Percentiles rank a stretch among this genome's conserved stretches.
Conservation (phyloP, 92 coral and sea anemone genomes). For the Plumapathes pennacea region DNA sequence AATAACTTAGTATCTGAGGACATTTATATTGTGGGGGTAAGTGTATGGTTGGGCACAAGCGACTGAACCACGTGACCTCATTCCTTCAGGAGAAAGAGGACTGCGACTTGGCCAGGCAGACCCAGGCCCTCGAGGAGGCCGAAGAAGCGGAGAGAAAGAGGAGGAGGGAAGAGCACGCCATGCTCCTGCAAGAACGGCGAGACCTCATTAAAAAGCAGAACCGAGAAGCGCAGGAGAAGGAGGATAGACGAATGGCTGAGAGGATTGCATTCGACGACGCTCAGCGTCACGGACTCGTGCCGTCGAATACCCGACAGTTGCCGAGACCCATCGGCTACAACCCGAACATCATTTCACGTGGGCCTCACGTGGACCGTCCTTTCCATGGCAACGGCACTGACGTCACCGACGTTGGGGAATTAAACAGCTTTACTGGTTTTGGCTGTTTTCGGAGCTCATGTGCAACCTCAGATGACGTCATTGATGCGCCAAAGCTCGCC, state of each 20-base stretch:
- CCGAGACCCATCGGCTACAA: slow-evolving; percentile 63
- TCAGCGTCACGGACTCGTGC: slow-evolving; percentile 65
- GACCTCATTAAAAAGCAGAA: slow-evolving; percentile 69
- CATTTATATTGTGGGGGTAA: no score
- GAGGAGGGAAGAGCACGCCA: slow-evolving; percentile 53
- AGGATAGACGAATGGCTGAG: slow-evolving; percentile 81
- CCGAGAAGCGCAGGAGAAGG: slow-evolving; percentile 73
- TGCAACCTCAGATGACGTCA: slow-evolving; percentile 64
- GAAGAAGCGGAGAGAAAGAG: slow-evolving; percentile 46
- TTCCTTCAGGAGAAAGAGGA: slow-evolving; percentile 70
- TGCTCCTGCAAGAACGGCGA: slow-evolving; percentile 69
- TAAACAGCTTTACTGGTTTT: slow-evolving; percentile 37
- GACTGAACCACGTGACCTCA: no score
- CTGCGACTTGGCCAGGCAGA: slow-evolving; percentile 58
- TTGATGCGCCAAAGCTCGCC: slow-evolving; percentile 58
- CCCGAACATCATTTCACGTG: slow-evolving; percentile 72
- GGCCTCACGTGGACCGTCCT: slow-evolving; percentile 53
- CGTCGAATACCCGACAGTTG: slow-evolving; percentile 48
- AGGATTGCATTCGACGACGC: slow-evolving; percentile 85
- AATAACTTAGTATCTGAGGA: no score
- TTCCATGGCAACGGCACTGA: slow-evolving; percentile 37
- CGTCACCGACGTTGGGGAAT: slow-evolving; percentile 20
- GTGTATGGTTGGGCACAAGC: no score
- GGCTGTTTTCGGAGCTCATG: slow-evolving; percentile 66
- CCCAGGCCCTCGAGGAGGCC: slow-evolving; percentile 57